Evolutionary conservation across 1,140 invertebrate genomes (phyloP).

Genomic region (Neodiprion fabricii): DNA sequence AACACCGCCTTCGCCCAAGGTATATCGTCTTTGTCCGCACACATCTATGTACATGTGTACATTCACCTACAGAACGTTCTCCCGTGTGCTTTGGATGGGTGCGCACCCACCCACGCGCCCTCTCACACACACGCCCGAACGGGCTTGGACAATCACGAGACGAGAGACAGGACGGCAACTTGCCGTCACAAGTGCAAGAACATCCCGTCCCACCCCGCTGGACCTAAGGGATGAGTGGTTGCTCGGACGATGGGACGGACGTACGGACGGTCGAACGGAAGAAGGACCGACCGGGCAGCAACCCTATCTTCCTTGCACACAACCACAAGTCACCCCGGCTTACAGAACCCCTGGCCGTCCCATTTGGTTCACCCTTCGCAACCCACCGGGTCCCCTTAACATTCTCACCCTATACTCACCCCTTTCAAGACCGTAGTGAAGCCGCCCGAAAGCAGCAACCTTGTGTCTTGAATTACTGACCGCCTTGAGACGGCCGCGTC

Average conservation of each 20-base stretch:
- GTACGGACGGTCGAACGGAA: slow-evolving; percentile 3
- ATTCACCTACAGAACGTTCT: no score
- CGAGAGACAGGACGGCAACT: slow-evolving; percentile 14
- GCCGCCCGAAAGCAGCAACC: neutral
- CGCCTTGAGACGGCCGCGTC: neutral
- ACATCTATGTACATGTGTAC: neutral
- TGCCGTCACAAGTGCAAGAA: slow-evolving; percentile 50
- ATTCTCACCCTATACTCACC: slow-evolving; percentile 4
- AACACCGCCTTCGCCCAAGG: neutral
- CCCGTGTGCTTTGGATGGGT: no score
- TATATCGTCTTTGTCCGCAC: neutral
- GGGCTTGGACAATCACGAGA: slow-evolving; percentile 22
- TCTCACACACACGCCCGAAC: neutral
- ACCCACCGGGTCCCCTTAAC: slow-evolving; percentile 2
- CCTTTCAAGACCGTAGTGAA: neutral
- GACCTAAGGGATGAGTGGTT: slow-evolving; percentile 19
- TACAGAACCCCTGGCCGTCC: neutral
- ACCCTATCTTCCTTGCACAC: slow-evolving; percentile 56
- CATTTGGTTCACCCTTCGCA: neutral
- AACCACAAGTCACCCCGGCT: slow-evolving; percentile 56
- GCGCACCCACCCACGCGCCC: no score
- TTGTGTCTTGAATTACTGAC: slow-evolving; percentile 4
- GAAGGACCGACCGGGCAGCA: slow-evolving; percentile 32
- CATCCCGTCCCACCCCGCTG: slow-evolving; percentile 43
- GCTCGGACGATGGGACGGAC: slow-evolving; percentile 9